phyloP scores from a whole-genome alignment of 1,140 invertebrate species.

The Drosophila guanche region DNA sequence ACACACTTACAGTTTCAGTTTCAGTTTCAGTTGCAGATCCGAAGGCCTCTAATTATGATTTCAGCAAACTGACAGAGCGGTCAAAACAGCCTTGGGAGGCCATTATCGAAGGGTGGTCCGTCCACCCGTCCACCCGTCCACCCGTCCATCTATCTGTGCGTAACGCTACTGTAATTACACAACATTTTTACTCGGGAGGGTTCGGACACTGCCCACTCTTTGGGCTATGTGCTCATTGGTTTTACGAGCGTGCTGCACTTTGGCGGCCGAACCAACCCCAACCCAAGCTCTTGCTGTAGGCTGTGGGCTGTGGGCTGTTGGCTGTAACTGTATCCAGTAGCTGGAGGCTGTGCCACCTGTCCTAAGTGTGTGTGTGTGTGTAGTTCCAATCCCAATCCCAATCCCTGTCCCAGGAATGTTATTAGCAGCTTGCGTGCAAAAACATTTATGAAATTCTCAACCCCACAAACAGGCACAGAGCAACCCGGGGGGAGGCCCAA shows the following conservation, averaged over 20 bases:
- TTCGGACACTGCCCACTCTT: conserved; percentile 49
- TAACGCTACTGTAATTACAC: conserved; percentile 79
- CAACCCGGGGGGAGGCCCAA: too few species aligned
- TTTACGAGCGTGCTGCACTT: conserved; percentile 78
- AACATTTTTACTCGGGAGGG: conserved; percentile 71
- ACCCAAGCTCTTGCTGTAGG: conserved; percentile 18
- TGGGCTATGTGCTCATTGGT: conserved; percentile 74
- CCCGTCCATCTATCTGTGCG: conserved; percentile 71
- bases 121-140: conserved; percentile 38
- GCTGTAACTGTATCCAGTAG: too few species aligned
- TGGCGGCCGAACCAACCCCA: conserved; percentile 55
- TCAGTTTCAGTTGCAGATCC: conserved; percentile 16
- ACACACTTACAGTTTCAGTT: conserved; percentile 2
- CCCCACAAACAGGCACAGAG: conserved; percentile 15
- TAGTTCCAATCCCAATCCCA: neutral
- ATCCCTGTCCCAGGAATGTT: conserved; percentile 43
- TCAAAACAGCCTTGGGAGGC: conserved; percentile 59
- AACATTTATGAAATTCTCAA: conserved; percentile 76
- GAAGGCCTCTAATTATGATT: conserved; percentile 79
- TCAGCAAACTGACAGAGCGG: conserved; percentile 66
- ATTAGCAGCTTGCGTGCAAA: conserved; percentile 79
- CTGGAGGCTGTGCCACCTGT: conserved; percentile 62
- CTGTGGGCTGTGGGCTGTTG: conserved; percentile 1
- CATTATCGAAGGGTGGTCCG: conserved; percentile 49
- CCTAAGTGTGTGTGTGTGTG: conserved; percentile 13